Evolutionary conservation across 2,888 invertebrate species (phyloP).

Genomic region (Andrena haemorrhoa): DNA sequence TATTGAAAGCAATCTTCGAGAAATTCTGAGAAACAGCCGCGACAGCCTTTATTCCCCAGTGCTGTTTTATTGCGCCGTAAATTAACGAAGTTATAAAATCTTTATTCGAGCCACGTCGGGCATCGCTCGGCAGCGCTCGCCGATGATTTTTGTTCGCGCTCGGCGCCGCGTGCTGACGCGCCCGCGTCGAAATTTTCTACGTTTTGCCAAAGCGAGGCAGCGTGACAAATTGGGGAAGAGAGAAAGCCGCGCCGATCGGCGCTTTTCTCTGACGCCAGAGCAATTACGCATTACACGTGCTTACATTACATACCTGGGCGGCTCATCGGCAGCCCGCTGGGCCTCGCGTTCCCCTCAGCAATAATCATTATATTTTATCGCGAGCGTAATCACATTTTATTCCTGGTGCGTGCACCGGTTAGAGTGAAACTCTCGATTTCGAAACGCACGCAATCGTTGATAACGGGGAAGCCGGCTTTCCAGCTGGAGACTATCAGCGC

Average conservation of each 20-base stretch:
- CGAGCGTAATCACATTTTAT: neutral
- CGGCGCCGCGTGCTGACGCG: neutral
- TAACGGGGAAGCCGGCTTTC: neutral
- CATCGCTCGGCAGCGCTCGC: neutral
- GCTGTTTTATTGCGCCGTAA: conserved; percentile 40
- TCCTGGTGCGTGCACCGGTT: neutral
- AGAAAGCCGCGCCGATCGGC: neutral
- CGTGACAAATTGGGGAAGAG: neutral
- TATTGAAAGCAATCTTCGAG: conserved; percentile 11
- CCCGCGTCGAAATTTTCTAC: conserved; percentile 28
- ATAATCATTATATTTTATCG: neutral
- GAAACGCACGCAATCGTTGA: neutral
- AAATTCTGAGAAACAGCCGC: conserved; percentile 16
- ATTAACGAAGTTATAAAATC: conserved; percentile 48
- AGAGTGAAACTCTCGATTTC: neutral
- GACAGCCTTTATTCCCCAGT: conserved; percentile 29
- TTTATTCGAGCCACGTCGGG: conserved; percentile 29
- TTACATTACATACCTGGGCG: too few relatives aligned
- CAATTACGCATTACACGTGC: too few relatives aligned
- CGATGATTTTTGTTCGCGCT: neutral
- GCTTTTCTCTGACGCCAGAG: neutral
- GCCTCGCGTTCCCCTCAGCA: too few relatives aligned
- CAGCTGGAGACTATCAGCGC: neutral
- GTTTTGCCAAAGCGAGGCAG: conserved; percentile 8
- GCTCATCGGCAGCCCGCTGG: too few relatives aligned